Evolutionary conservation across 2,797 vertebrate genomes (phyloP).

Genomic region (Nyctibius grandis): DNA sequence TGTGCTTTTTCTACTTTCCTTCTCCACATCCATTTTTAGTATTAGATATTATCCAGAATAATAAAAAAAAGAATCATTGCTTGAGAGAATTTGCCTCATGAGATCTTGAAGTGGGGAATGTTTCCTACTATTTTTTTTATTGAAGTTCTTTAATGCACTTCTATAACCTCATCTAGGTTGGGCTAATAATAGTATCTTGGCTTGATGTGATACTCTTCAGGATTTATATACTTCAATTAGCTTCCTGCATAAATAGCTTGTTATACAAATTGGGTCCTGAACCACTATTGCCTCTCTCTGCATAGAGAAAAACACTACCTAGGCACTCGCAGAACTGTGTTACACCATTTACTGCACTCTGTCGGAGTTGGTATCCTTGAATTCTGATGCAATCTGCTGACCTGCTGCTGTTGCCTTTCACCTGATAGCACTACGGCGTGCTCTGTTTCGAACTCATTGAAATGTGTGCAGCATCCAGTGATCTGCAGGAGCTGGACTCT

Average conservation of each 20-base stretch:
- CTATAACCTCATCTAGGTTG: slow-evolving; percentile 61
- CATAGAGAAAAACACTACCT: neutral
- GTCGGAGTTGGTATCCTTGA: neutral
- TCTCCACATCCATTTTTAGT: slow-evolving; percentile 53
- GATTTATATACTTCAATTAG: slow-evolving; percentile 65
- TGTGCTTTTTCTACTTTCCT: neutral
- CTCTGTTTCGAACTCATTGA: neutral
- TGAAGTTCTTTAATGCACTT: slow-evolving; percentile 58
- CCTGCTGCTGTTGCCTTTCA: neutral
- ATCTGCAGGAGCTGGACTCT: neutral
- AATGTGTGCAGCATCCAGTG: neutral
- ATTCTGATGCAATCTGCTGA: neutral
- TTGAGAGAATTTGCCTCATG: slow-evolving; percentile 58
- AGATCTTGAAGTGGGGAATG: slow-evolving; percentile 44
- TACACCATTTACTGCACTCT: neutral
- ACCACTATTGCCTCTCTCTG: neutral
- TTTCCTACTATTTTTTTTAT: slow-evolving; percentile 55
- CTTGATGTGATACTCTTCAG: slow-evolving; percentile 44
- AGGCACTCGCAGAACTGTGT: neutral
- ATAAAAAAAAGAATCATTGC: too few relatives aligned
- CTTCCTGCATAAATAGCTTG: slow-evolving; percentile 39
- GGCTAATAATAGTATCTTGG: slow-evolving; percentile 63
- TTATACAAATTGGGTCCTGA: slow-evolving; percentile 50
- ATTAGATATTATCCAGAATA: too few relatives aligned
- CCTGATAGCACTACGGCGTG: neutral